Percentiles rank a stretch among this genome's conserved stretches.
phyloP scores from a whole-genome alignment of 2,113 vertebrate genomes.

The Oncorhynchus clarkii region DNA sequence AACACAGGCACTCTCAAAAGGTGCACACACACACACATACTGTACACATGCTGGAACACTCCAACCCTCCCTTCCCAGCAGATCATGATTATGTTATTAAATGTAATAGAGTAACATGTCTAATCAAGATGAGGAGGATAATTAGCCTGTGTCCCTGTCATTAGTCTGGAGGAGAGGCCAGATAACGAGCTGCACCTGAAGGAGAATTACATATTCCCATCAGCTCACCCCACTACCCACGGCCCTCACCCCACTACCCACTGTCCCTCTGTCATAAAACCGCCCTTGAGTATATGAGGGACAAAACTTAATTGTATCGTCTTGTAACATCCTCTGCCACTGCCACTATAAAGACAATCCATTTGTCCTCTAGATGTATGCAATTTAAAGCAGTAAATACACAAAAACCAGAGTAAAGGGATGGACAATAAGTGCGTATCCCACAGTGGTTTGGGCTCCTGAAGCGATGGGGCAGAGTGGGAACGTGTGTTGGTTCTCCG shows the following conservation, averaged over 20 bases:
- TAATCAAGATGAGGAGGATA: constrained; percentile 55
- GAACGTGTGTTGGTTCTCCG: too few species aligned
- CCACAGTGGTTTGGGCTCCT: too few species aligned
- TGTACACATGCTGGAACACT: constrained; percentile 12
- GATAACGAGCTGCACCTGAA: constrained; percentile 61
- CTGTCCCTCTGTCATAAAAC: not conserved
- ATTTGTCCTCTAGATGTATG: not conserved
- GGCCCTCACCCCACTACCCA: not conserved
- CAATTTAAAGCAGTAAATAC: not conserved
- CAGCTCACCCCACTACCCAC: not conserved
- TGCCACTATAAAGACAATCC: not conserved
- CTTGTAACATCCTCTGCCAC: not conserved
- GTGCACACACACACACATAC: not conserved
- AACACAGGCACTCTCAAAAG: not conserved
- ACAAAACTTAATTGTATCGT: not conserved
- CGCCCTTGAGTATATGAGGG: not conserved
- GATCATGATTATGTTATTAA: constrained; percentile 59
- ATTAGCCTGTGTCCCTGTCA: constrained; percentile 62
- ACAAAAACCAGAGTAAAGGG: not conserved
- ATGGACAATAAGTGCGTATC: not conserved
- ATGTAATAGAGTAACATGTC: constrained; percentile 58
- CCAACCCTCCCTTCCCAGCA: constrained; percentile 14
- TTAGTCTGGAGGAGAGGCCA: constrained; percentile 54
- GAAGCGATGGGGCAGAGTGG: too few species aligned
- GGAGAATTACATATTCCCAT: constrained; percentile 30